Base-by-base conservation (phyloP, 2,113 vertebrate genomes). In the Todiramphus chloris region DNA sequence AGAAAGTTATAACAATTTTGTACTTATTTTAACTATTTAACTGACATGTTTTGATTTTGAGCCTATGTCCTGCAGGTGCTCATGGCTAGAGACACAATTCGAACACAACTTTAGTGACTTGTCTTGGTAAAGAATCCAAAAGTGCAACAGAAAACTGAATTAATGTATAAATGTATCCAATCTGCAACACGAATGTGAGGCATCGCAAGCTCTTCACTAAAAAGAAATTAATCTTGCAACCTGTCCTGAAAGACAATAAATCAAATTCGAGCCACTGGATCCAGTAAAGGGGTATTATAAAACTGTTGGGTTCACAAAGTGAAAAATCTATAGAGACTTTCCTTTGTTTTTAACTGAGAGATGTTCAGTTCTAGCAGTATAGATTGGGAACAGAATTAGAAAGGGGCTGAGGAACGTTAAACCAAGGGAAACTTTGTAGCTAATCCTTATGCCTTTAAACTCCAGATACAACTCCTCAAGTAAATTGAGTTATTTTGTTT, bases 291-390 rank as follows among this genome's bases (percentile, higher is more conserved):
- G 10, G 2, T 76, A n/a, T 53, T 69, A 27, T n/a, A 66, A 51
- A 58, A 30, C 28, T 56, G 18, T 43, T 59, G 6, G 4, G 16
- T 44, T 75, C 7, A 3, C 11, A 74, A 35, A 67, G 21, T 39
- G 21, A n/a, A 90, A 79, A 35, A 59, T 70, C 28, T 72, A 14
- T 2, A 4, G 62, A 28, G 4, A 21, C 2, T 51, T 79, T 5
- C 19, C 6, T 43, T 73, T 77, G 9, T 30, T 82, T 91, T 81
- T 37, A 30, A 33, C 6, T 30, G 24, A 62, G 9, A 63, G 11
- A 4, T 56, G 23, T 23, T 83, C 0, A 0, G 3, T 23, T 84
- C 83, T 64, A 33, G 9, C 20, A 9, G 16, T 53, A 15, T 9
- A 37, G 1, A 3, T 55, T 25, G 13, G 6, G 16, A 33, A 88